Evolutionary conservation across 2,113 vertebrate species (phyloP).

Genomic region (Grantiella picta): DNA sequence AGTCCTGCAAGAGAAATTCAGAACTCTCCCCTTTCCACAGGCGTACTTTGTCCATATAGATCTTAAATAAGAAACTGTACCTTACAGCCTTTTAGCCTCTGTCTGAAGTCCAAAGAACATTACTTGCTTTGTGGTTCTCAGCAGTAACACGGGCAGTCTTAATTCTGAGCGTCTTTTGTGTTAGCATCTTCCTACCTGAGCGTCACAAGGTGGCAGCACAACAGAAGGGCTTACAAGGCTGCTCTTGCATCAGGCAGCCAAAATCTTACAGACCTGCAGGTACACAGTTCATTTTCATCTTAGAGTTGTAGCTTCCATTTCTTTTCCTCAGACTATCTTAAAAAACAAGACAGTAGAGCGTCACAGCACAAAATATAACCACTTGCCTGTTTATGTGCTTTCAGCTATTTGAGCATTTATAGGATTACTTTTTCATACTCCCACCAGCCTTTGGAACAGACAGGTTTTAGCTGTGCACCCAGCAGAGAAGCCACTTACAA

Average conservation of each 20-base stretch:
- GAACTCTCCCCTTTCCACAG: not conserved
- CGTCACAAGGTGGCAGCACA: constrained; percentile 24
- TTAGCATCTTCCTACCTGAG: not conserved
- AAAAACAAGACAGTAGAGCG: not conserved
- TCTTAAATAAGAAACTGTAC: not conserved
- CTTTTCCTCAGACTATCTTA: not conserved
- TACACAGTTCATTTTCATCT: rapidly evolving
- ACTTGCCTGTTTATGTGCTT: not conserved
- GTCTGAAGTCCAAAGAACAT: not conserved
- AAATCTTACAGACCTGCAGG: not conserved
- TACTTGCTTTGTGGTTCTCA: not conserved
- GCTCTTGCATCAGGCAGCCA: not conserved
- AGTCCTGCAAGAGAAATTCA: not conserved
- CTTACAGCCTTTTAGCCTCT: not conserved
- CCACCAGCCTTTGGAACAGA: not conserved
- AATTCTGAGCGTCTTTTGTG: not conserved
- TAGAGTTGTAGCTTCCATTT: not conserved
- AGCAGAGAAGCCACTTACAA: not conserved
- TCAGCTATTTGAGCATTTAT: not conserved
- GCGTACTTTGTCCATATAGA: not conserved
- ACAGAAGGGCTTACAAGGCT: not conserved
- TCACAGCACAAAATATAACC: not conserved
- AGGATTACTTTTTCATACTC: not conserved
- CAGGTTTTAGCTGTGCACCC: not conserved
- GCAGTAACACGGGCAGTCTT: rapidly evolving